phyloP scores from a whole-genome alignment of 2,797 vertebrate genomes.

The Gallinago solitaria region DNA sequence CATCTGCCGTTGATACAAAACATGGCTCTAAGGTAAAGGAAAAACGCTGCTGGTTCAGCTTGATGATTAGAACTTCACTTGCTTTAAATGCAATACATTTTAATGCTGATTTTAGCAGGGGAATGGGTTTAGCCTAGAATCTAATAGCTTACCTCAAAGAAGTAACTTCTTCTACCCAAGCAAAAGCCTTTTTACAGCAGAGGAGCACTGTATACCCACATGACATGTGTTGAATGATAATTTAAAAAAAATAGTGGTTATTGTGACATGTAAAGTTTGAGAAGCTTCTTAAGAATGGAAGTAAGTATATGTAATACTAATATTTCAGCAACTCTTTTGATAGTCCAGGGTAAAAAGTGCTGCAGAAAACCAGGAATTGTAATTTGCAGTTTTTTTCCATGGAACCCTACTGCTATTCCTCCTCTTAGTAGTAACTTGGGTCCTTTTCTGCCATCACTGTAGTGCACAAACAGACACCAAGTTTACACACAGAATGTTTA shows the following conservation, averaged over 20 bases:
- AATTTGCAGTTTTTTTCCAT: background rate
- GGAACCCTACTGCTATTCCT: background rate
- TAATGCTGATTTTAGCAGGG: background rate
- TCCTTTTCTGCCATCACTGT: background rate
- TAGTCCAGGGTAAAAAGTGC: background rate
- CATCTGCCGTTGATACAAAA: slow-evolving; percentile 82
- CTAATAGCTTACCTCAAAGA: background rate
- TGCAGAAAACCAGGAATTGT: background rate
- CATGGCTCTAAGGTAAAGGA: slow-evolving; percentile 87
- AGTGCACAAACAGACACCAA: background rate
- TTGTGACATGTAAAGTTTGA: background rate
- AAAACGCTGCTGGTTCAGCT: background rate
- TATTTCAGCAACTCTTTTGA: background rate
- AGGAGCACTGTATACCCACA: background rate
- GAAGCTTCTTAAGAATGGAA: background rate
- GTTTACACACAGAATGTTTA: background rate
- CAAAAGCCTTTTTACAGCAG: background rate
- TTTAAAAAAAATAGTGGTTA: background rate
- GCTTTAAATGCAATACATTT: background rate
- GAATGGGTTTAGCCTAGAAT: background rate
- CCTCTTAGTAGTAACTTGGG: background rate
- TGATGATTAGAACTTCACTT: background rate
- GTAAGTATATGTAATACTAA: background rate
- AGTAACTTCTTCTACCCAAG: background rate
- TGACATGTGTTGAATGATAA: background rate